A percentile compares a stretch with the other conserved stretches of the same genome.
Evolutionary conservation across 2,113 vertebrate species (phyloP).

Genomic region (Prinia subflava): DNA sequence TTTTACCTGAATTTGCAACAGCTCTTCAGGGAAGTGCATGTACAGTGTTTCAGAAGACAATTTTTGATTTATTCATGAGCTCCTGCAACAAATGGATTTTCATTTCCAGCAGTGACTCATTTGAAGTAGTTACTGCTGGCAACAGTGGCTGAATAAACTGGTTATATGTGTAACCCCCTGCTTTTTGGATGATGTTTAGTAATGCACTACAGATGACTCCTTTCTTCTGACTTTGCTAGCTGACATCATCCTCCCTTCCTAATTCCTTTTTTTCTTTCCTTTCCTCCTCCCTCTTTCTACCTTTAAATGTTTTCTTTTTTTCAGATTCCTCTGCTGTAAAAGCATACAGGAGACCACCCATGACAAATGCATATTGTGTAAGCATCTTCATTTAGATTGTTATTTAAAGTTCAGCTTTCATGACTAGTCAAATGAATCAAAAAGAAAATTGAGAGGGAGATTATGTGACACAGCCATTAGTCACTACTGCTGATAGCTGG

Average conservation of each 20-base stretch:
- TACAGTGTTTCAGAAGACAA: neutral
- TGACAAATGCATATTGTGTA: constrained; percentile 54
- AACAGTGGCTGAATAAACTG: neutral
- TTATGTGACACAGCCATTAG: constrained; percentile 31
- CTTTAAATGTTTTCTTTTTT: neutral
- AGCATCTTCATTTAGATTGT: constrained; percentile 50
- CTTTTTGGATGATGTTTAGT: neutral
- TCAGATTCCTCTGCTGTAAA: neutral
- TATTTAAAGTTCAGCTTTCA: constrained; percentile 64
- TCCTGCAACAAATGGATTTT: neutral
- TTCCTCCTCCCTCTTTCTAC: neutral
- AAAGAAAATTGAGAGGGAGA: constrained; percentile 9
- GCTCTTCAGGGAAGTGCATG: neutral
- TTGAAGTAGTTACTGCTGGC: neutral
- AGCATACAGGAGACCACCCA: neutral
- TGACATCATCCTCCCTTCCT: constrained; percentile 1
- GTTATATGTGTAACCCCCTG: neutral
- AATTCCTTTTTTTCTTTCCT: neutral
- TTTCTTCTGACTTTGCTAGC: neutral
- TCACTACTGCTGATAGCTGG: neutral
- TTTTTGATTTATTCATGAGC: constrained; percentile 17
- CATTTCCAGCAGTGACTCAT: constrained; percentile 19
- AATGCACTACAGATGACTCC: neutral
- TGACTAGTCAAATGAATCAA: constrained; percentile 53
- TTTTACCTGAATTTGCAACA: neutral